Percentiles rank a stretch among this genome's conserved stretches.
phyloP scores from a whole-genome alignment of 1,140 invertebrate genomes.

The Paracyclopina nana region DNA sequence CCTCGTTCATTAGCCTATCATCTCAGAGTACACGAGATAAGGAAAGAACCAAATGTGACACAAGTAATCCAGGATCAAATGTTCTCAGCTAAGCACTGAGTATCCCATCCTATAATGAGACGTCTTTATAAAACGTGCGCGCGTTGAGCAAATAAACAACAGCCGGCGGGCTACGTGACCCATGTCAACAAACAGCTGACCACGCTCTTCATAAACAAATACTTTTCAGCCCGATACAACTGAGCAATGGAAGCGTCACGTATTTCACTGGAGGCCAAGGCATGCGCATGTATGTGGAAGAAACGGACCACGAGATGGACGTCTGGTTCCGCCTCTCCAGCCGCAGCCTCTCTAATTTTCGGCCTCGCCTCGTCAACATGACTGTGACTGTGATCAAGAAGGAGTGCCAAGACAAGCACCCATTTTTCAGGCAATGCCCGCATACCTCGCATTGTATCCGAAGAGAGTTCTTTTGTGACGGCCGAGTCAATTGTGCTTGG shows the following conservation, averaged over 20 bases:
- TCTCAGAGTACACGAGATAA: no score
- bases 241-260: background rate
- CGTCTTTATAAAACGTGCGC: no score
- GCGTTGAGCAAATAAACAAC: no score
- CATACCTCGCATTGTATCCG: background rate
- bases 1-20: no score
- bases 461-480: background rate
- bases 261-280: background rate
- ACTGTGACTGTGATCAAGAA: background rate
- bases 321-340: background rate
- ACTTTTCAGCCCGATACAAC: no score
- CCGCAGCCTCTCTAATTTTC: background rate
- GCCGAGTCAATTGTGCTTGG: background rate
- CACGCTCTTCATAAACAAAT: no score
- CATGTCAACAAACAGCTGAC: no score
- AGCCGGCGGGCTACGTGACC: no score
- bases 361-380: background rate
- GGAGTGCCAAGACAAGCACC: background rate
- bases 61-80: no score
- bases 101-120: no score
- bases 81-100: no score
- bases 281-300: background rate
- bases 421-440: background rate
- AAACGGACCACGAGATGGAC: background rate
- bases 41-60: no score